Conservation (phyloP, 2,888 invertebrate species). For the Criorhina ranunculi region DNA sequence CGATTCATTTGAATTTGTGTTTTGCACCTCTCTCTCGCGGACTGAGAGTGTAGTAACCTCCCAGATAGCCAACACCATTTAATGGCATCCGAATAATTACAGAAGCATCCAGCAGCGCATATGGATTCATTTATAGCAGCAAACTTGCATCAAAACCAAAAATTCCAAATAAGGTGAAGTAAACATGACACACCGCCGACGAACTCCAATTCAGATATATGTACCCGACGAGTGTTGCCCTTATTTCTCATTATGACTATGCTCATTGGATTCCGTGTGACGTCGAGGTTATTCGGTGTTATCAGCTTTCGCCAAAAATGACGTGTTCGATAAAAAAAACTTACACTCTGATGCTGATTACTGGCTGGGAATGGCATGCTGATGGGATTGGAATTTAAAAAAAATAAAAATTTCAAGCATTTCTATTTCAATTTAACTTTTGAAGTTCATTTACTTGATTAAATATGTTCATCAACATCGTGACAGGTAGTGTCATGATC, state of each 20-base stretch:
- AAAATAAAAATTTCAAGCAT: neutral
- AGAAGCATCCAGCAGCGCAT: slow-evolving; percentile 43
- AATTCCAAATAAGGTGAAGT: slow-evolving; percentile 63
- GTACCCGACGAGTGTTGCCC: slow-evolving; percentile 35
- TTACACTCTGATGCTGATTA: neutral
- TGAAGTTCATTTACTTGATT: neutral
- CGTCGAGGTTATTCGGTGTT: slow-evolving; percentile 47
- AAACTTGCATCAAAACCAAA: slow-evolving; percentile 57
- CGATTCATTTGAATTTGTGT: slow-evolving; percentile 30
- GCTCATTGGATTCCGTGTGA: slow-evolving; percentile 63
- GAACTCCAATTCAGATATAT: slow-evolving; percentile 23
- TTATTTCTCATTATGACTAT: slow-evolving; percentile 68
- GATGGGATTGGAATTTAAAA: slow-evolving; percentile 1
- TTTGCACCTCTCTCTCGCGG: slow-evolving; percentile 21
- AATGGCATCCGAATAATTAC: slow-evolving; percentile 38
- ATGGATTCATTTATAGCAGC: slow-evolving; percentile 43
- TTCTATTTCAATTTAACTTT: too few species aligned
- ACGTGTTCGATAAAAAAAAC: slow-evolving; percentile 55
- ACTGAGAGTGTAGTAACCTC: slow-evolving; percentile 23
- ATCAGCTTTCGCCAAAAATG: slow-evolving; percentile 70
- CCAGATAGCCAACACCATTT: slow-evolving; percentile 27
- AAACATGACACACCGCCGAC: slow-evolving; percentile 45
- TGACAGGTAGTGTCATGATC: neutral
- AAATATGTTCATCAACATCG: neutral
- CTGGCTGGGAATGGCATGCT: slow-evolving; percentile 12